These are phyloP conservation scores for Tokudaia muenninki DNA, from an alignment of 2,797 vertebrate genomes.

Conservation along the genomic window DNA sequence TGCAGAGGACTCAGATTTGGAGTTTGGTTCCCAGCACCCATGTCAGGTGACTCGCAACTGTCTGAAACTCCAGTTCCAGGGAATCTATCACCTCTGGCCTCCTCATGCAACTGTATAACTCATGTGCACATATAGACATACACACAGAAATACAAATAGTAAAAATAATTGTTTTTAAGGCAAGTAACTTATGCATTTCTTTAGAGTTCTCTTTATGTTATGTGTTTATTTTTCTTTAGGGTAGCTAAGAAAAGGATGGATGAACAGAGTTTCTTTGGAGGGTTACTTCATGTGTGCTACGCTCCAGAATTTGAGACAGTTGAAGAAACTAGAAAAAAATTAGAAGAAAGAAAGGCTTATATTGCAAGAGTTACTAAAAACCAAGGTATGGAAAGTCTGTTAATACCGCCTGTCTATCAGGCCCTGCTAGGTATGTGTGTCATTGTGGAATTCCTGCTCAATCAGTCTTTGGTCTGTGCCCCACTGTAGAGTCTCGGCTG, in stretches of 20 bases:
- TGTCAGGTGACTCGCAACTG: background rate
- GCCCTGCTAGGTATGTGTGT: background rate
- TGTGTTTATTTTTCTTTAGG: conserved; percentile 87
- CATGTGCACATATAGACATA: background rate
- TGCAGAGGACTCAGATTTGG: background rate
- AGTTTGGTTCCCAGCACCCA: background rate
- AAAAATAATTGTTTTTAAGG: background rate
- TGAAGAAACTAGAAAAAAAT: conserved; percentile 96
- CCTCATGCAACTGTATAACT: background rate
- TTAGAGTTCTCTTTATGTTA: background rate
- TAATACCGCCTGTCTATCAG: background rate
- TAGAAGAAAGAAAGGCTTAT: conserved; percentile 94
- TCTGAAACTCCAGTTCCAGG: background rate
- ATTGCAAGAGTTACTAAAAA: conserved; percentile 90
- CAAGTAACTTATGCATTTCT: background rate
- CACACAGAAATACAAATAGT: background rate
- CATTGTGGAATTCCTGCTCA: background rate
- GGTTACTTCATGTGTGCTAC: conserved; percentile 96
- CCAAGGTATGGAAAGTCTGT: conserved; percentile 89
- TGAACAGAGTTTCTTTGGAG: conserved; percentile 97
- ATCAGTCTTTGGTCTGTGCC: background rate
- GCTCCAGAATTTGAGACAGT: conserved; percentile 97
- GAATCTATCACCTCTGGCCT: background rate
- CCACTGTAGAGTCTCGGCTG: background rate
- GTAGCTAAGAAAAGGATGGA: conserved; percentile 96